Evolutionary conservation across 2,797 vertebrate species (phyloP), one percentile per base, ranked within the genome.

Genomic region (Lutjanus campechanus): DNA sequence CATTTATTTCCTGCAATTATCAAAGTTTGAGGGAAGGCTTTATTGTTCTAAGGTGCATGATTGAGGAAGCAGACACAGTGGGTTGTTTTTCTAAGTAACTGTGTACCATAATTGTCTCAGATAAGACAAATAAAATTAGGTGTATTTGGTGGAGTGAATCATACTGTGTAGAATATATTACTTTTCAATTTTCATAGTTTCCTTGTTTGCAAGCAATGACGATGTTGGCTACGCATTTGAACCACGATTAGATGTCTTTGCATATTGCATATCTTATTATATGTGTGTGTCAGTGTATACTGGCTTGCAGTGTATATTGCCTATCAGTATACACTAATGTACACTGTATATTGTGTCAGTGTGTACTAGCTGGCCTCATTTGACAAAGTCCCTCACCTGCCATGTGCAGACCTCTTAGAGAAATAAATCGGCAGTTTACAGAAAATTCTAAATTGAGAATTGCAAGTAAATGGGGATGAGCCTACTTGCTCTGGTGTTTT

Each of bases 1-100:
- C 92, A 88, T 93, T 91, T 79, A 85, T 89, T 90, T 94, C 77
- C 72, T 77, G 75, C 83, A 93, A 92, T 95, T 93, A 93, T 91
- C 75, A 87, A 88, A 92, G 88, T 94, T 92, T 85, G 67, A 82
- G 83, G 79, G 81, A 89, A 85, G 83, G 68, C 86, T 89, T 88
- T 92, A 85, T 91, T 91, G 84, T 92, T 89, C 77, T 78, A 76
- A 85, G 78, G 82, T 86, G 73, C 78, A 72, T 81, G 79, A 87
- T 61, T 60, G 76, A 90, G 79, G 82, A 85, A 88, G 85, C 51
- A 81, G 79, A 85, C 79, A 81, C 69, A 86, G 83, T 85, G 77
- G 80, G 65, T 89, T 84, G 71, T 90, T 87, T 84, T 84, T 77
- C 53, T 51, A 64, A 74, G 53, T 64, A 79, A 81, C 74, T 84